Percentiles rank a stretch among this genome's conserved stretches.
phyloP scores from a whole-genome alignment of 2,113 vertebrate genomes.

The Myrmecophaga tridactyla region DNA sequence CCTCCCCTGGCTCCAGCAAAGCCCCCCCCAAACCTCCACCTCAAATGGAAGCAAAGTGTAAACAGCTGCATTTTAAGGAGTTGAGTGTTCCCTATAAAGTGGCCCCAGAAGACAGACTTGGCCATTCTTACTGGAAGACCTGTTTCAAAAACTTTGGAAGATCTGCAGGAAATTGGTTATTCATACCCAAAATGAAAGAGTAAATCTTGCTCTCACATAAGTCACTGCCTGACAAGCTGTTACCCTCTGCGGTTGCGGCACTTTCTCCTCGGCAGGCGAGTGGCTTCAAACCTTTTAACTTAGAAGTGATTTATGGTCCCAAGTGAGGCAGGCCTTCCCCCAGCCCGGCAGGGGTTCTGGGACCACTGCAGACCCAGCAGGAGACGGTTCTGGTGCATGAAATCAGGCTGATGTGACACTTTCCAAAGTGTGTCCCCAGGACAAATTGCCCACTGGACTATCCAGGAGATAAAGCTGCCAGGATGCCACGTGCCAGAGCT shows the following conservation, averaged over 20 bases:
- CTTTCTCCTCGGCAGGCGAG: not conserved
- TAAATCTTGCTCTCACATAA: not conserved
- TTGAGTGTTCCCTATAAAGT: not conserved
- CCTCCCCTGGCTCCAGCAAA: not conserved
- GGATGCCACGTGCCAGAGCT: too few relatives aligned
- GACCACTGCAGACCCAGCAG: too few relatives aligned
- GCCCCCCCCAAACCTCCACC: too few relatives aligned
- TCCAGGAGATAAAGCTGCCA: too few relatives aligned
- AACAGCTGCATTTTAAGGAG: not conserved
- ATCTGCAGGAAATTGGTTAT: slow-evolving; percentile 10
- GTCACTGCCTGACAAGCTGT: not conserved
- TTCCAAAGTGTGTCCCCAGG: too few relatives aligned
- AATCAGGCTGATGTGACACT: too few relatives aligned
- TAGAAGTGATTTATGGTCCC: not conserved
- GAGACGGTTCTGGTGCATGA: too few relatives aligned
- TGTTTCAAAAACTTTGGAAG: not conserved
- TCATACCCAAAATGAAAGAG: not conserved
- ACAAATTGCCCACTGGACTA: too few relatives aligned
- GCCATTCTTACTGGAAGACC: not conserved
- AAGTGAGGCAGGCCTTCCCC: too few relatives aligned
- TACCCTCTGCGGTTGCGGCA: fast-evolving
- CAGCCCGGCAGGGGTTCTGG: too few relatives aligned
- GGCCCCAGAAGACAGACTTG: not conserved
- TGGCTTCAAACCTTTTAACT: not conserved
- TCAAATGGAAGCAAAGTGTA: too few relatives aligned